Evolutionary conservation across 2,888 invertebrate species (phyloP).

Genomic region (Cephus pygmeus): DNA sequence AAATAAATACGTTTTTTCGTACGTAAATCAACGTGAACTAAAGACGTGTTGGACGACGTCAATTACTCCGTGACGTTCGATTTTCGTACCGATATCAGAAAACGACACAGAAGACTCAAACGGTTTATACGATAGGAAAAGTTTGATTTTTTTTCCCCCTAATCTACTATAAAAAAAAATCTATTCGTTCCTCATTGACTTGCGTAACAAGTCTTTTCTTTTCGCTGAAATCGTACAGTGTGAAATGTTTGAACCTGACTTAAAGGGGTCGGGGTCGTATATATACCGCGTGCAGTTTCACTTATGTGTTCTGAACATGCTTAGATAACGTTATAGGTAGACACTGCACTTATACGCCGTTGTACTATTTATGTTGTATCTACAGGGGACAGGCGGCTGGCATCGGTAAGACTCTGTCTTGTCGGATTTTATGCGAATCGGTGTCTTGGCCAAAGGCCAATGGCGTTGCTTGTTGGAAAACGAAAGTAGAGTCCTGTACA

Average conservation of each 20-base stretch:
- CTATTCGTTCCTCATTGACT: background rate
- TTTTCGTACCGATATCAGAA: background rate
- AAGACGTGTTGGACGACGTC: background rate
- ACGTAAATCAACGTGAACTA: background rate
- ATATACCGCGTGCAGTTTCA: background rate
- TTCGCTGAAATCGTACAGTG: background rate
- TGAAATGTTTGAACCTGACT: slow-evolving; percentile 31
- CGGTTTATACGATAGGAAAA: background rate
- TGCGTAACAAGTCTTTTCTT: background rate
- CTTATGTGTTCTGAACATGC: background rate
- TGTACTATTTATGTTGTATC: background rate
- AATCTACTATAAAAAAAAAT: background rate
- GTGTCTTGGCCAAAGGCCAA: slow-evolving; percentile 9
- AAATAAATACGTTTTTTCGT: background rate
- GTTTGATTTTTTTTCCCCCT: background rate
- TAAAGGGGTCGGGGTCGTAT: slow-evolving; percentile 37
- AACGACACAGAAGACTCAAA: background rate
- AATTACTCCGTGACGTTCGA: background rate
- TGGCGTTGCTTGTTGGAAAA: background rate
- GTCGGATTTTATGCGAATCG: slow-evolving; percentile 1
- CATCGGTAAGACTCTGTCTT: background rate
- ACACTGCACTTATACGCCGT: background rate
- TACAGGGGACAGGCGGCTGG: background rate
- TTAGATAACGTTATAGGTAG: slow-evolving; percentile 5
- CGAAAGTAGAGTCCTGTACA: slow-evolving; percentile 1